These are phyloP conservation scores for Pollenia angustigena DNA, from an alignment of 2,888 invertebrate genomes.

Conservation along the genomic window DNA sequence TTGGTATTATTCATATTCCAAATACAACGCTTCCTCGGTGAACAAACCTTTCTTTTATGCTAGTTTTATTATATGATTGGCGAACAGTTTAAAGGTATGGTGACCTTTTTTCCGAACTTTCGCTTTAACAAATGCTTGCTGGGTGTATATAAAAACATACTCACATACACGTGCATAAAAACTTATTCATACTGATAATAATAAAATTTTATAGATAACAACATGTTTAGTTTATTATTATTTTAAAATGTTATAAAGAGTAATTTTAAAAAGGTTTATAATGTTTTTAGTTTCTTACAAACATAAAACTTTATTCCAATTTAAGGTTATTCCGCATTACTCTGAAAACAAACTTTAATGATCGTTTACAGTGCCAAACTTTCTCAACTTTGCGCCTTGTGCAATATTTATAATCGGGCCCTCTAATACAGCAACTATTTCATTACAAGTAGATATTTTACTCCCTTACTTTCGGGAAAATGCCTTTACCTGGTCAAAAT, in stretches of 20 bases:
- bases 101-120: neutral
- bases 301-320: conserved; percentile 3
- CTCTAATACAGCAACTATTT: too few species aligned
- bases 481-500: too few species aligned
- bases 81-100: neutral
- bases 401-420: too few species aligned
- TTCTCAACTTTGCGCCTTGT: too few species aligned
- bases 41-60: too few species aligned
- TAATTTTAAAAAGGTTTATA: conserved; percentile 27
- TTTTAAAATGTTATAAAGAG: conserved; percentile 44
- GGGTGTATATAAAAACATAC: too few species aligned
- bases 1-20: too few species aligned
- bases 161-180: neutral
- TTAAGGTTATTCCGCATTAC: neutral
- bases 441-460: too few species aligned
- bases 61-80: too few species aligned
- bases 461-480: too few species aligned
- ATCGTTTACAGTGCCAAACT: too few species aligned
- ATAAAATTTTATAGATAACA: conserved; percentile 52
- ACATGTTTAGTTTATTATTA: conserved; percentile 50
- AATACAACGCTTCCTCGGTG: too few species aligned
- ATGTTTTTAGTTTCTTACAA: conserved; percentile 7
- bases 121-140: neutral
- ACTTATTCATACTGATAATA: conserved; percentile 2
- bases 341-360: neutral